A percentile compares a stretch with the other conserved stretches of the same genome.
These are phyloP conservation scores for Panurus biarmicus DNA, from an alignment of 2,113 vertebrate genomes.

Conservation along the genomic window DNA sequence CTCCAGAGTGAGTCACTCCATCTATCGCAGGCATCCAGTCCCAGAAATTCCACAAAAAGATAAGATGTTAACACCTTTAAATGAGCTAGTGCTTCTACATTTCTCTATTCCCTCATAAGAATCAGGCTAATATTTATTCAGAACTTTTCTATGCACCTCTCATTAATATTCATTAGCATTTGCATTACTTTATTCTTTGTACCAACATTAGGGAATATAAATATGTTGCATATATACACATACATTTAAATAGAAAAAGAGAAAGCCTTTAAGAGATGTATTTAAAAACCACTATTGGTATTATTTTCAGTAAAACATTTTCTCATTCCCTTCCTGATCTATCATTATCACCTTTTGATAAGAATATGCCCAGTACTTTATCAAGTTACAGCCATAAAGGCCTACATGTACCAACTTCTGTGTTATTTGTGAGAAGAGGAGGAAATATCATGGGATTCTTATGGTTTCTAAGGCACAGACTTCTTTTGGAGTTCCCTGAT, in stretches of 20 bases:
- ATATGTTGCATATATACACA: neutral
- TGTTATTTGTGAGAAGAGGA: neutral
- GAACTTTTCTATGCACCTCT: neutral
- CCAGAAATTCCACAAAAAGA: neutral
- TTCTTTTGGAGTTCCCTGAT: neutral
- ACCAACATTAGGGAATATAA: neutral
- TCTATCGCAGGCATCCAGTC: neutral
- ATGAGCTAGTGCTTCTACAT: neutral
- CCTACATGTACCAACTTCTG: no score
- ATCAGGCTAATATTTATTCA: neutral
- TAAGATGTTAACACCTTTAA: neutral
- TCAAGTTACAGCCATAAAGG: neutral
- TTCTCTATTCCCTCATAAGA: neutral
- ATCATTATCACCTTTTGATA: neutral
- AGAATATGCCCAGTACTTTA: neutral
- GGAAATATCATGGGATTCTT: neutral
- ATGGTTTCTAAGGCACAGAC: neutral
- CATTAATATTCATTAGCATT: neutral
- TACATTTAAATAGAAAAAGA: neutral
- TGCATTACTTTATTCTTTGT: neutral
- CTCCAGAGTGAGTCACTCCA: neutral
- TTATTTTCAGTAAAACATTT: neutral
- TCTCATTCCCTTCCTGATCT: neutral
- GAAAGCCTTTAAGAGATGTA: neutral
- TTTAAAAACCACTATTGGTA: rapidly evolving